phyloP scores from a whole-genome alignment of 2,113 vertebrate species.

The Acrocephalus arundinaceus region DNA sequence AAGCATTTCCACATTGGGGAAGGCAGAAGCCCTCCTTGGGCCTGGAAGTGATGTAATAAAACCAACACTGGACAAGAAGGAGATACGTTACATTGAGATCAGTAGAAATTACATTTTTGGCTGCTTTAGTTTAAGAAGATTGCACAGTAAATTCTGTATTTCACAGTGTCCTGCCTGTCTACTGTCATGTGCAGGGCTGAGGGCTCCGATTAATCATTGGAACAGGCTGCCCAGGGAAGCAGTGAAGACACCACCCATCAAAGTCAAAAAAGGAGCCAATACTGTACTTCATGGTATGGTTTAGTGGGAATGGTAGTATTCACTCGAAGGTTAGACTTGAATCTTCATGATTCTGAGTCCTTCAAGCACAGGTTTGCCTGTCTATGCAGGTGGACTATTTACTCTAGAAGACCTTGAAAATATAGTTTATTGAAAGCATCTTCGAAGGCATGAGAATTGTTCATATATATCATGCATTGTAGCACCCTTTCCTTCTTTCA shows the following conservation, averaged over 20 bases:
- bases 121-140: neutral
- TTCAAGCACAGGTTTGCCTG: neutral
- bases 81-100: neutral
- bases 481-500: neutral
- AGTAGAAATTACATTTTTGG: neutral
- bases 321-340: neutral
- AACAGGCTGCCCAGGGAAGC: neutral
- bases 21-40: neutral
- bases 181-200: neutral
- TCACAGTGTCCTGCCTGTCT: neutral
- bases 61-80: neutral
- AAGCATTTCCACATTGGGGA: neutral
- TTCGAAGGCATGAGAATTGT: neutral
- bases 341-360: neutral
- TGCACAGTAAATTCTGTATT: neutral
- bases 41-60: neutral
- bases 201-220: neutral
- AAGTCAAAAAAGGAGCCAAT: neutral
- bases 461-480: neutral
- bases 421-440: neutral
- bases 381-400: neutral
- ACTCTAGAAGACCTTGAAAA: neutral
- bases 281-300: neutral
- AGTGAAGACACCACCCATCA: neutral
- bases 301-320: neutral